These are phyloP conservation scores for Alentia gelatinosa DNA, from an alignment of 2,888 invertebrate genomes.

Conservation along the genomic window DNA sequence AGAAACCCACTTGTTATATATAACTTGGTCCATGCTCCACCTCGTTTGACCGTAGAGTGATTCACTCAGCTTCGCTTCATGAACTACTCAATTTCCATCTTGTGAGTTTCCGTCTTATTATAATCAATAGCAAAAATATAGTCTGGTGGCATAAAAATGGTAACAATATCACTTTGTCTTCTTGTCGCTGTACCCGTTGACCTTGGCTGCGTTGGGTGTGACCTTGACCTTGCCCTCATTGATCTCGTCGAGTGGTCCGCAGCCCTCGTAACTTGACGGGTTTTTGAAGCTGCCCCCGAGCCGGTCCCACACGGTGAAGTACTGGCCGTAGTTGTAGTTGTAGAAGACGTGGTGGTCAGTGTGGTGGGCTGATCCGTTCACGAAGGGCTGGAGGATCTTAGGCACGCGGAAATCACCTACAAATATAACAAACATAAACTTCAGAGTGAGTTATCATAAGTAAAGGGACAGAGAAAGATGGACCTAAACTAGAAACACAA, in stretches of 20 bases:
- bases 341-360: slow-evolving; percentile 82
- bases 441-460: too few species aligned
- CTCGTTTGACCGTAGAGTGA: too few species aligned
- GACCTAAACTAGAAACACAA: too few species aligned
- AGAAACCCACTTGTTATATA: too few species aligned
- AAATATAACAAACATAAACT: too few species aligned
- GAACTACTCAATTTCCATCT: too few species aligned
- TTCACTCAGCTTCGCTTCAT: too few species aligned
- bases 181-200: neutral
- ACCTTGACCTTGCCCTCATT: slow-evolving; percentile 5
- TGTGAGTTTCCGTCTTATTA: too few species aligned
- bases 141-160: too few species aligned
- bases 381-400: slow-evolving; percentile 73
- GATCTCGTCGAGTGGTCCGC: slow-evolving; percentile 75
- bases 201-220: neutral
- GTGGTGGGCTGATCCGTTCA: slow-evolving; percentile 82
- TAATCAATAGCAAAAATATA: too few species aligned
- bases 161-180: neutral
- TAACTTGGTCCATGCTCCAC: too few species aligned
- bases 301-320: slow-evolving; percentile 82
- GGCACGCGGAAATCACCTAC: slow-evolving; percentile 77
- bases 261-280: slow-evolving; percentile 78
- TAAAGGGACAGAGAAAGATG: too few species aligned
- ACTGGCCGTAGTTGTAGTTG: slow-evolving; percentile 82
- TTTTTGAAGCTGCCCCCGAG: slow-evolving; percentile 79